Evolutionary conservation across 2,888 invertebrate species (phyloP), one percentile per base, ranked within the genome.

Genomic region (Aspidiotus destructor): DNA sequence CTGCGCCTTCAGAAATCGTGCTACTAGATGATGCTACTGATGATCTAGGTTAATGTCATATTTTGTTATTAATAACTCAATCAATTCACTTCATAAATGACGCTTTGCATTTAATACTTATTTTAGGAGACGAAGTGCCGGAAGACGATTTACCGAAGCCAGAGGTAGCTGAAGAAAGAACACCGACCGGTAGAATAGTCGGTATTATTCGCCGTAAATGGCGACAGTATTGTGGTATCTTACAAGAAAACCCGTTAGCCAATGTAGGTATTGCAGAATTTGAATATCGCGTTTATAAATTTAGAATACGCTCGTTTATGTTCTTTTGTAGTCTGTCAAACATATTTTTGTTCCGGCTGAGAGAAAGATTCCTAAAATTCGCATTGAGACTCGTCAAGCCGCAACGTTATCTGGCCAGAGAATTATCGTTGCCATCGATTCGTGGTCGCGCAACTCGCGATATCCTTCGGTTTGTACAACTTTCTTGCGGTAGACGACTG

Each of bases 201-300:
- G 97, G 96, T 1, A 93, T 99, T 71, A 90, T 99, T 70, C 84
- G 91, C 72, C 83, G 98, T 69, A 98, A 97, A 76, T 97, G 98
- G 96, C 81, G 96, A 54, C 97, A 96, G 76, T 98, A 97, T 78
- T 99, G 98, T 79, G 99, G 99, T 13, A 93, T 98, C 73, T 78
- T 99, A 68, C 85, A 92, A 77, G 85, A 87, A 0, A 89, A 86
- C 75, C 81, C 84, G 17, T 80, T 89, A 55, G 84, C 84, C 76
- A 86, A 84, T 79, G 79, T 79, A 74, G 73, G 71, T 72, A n/a
- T 16, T 11, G 10, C 7, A 10, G 2, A 11, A 55, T 55, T 55
- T 16, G 15, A 40, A 60, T 28, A 41, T 2, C 2, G 3, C 11
- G 41, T 40, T 9, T 62, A 48, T 9, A 16, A 48, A 3, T 48